Base-by-base conservation (phyloP, 2,888 invertebrate genomes). In the Apamea monoglypha region DNA sequence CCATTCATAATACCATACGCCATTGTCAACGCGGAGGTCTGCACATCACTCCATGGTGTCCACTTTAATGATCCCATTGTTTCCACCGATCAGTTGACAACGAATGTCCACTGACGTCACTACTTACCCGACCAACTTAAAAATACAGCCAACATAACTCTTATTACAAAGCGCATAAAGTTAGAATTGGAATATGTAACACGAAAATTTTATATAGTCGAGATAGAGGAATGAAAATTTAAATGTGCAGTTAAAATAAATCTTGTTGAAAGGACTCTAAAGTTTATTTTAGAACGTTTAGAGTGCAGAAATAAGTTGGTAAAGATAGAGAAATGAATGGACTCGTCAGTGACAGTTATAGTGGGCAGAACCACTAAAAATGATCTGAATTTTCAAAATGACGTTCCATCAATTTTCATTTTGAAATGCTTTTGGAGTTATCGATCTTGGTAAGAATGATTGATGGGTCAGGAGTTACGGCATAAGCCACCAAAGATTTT, bases 61-160 rank as follows among this genome's bases (percentile, higher is more conserved):
- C 95, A 94, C 93, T 94, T 94, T 96, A 96, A 96, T 94, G 96
- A 96, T 93, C 92, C 96, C 91, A 96, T 96, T 96, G 96, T 96
- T 95, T 95, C 89, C 93, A 88, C 92, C 81, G 88, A 89, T 89
- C 88, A 85, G 81, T 82, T 86, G 92, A 93, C 91, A 95, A 95
- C 94, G 93, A 92, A 93, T 95, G 96, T 95, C 95, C 95, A 95
- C 94, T 91, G 90, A 89, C 92, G 93, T 92, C 92, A 92, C 88
- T 91, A 88, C 89, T 90, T 84, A 91, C 86, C 82, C 86, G 77
- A 78, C 73, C 73, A 87, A 79, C 44, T 67, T 80, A 64, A 29
- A 72, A 76, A 76, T 75, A 72, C 81, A 40, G n/a, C 56, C 16
- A 64, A 25, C 18, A 74, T 47, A 73, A 87, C 73, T 69, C 83